Percentiles rank a stretch among this genome's conserved stretches.
Conservation (phyloP, 1,140 invertebrate species). For the Brachionus sp. region DNA sequence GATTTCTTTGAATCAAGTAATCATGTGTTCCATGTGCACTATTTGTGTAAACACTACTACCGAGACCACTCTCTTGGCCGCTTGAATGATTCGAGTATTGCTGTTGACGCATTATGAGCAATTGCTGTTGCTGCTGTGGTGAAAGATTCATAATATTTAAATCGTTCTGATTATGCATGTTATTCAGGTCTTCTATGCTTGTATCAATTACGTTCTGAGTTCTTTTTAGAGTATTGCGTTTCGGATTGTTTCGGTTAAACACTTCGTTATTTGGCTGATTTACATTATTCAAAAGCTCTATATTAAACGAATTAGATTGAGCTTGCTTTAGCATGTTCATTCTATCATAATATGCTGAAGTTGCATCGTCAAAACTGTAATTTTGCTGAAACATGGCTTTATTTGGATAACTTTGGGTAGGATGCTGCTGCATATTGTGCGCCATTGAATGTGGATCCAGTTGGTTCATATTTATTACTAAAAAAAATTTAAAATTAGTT, state of each 20-base stretch:
- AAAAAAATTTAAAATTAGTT: no score
- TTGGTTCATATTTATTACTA: constrained; percentile 5
- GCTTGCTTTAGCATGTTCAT: constrained; percentile 26
- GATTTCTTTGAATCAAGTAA: background rate
- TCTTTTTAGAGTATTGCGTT: constrained; percentile 5
- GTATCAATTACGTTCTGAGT: background rate
- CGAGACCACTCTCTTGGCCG: constrained; percentile 18
- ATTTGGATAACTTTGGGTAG: background rate
- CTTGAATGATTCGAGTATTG: constrained; percentile 34
- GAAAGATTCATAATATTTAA: background rate
- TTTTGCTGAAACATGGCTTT: constrained; percentile 17
- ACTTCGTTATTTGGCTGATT: background rate
- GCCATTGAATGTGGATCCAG: background rate
- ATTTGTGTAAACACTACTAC: constrained; percentile 19
- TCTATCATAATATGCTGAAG: background rate
- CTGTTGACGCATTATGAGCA: constrained; percentile 18
- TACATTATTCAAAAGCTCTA: background rate
- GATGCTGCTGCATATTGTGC: background rate
- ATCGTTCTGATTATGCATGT: background rate
- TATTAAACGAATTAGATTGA: constrained; percentile 28
- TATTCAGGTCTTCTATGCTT: background rate
- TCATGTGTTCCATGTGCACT: constrained; percentile 30
- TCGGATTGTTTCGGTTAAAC: constrained; percentile 13
- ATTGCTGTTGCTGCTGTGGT: constrained; percentile 17
- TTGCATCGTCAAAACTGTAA: constrained; percentile 38